phyloP scores from a whole-genome alignment of 92 coral and sea anemone genomes.

The Pocillopora meandrina region DNA sequence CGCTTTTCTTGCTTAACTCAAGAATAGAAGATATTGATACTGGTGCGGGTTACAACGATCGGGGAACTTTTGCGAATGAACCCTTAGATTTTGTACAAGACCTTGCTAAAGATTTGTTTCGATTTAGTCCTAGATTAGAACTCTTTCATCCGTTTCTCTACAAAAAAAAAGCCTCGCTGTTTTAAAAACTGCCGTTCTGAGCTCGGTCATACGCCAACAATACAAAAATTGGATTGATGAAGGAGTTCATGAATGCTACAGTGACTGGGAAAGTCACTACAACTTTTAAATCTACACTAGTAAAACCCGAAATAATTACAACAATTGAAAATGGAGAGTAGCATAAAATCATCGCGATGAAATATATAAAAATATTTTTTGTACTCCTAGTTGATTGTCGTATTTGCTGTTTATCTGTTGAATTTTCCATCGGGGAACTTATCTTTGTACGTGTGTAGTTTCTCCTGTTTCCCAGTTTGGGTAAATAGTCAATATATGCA shows the following conservation, averaged over 20 bases:
- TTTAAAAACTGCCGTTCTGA: slow-evolving; percentile 13
- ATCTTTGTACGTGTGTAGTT: too few species aligned
- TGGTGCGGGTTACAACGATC: too few species aligned
- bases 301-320: too few species aligned
- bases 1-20: too few species aligned
- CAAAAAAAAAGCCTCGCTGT: neutral
- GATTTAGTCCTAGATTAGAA: too few species aligned
- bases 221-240: slow-evolving; percentile 24
- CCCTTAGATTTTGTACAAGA: too few species aligned
- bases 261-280: neutral
- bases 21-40: too few species aligned
- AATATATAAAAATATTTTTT: slow-evolving; percentile 2
- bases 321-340: neutral
- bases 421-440: neutral
- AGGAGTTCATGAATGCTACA: slow-evolving; percentile 4
- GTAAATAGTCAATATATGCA: too few species aligned
- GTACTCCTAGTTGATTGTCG: neutral
- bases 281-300: too few species aligned
- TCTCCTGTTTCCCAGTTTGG: too few species aligned
- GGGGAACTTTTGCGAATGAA: too few species aligned
- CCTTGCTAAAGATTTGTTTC: too few species aligned
- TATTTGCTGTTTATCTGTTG: neutral
- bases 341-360: neutral
- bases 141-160: neutral
- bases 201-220: slow-evolving; percentile 12